Evolutionary conservation across 2,113 vertebrate species (phyloP).

Genomic region (Ptyas mucosa): DNA sequence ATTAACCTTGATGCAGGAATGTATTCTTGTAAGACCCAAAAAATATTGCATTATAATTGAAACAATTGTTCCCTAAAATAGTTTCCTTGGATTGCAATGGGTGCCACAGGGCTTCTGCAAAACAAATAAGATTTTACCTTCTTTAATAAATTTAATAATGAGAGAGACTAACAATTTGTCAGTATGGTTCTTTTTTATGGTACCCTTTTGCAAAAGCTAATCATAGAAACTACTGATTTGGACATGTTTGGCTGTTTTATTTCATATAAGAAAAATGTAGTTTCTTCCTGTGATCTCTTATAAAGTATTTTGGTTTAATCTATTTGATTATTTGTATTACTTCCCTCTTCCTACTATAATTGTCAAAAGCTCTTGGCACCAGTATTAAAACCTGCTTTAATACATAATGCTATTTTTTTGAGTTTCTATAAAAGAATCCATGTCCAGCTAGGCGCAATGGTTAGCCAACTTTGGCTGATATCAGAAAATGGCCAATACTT

Average conservation of each 20-base stretch:
- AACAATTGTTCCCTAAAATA: not conserved
- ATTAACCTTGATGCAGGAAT: slow-evolving; percentile 16
- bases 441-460: not conserved
- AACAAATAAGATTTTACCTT: not conserved
- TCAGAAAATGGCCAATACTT: not conserved
- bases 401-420: slow-evolving; percentile 10
- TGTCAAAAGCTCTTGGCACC: not conserved
- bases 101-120: not conserved
- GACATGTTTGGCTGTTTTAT: not conserved
- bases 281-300: not conserved
- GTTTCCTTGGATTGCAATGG: not conserved
- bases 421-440: not conserved
- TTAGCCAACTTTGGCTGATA: not conserved
- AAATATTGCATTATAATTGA: not conserved
- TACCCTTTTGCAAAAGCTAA: not conserved
- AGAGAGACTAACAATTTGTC: not conserved
- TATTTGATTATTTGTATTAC: not conserved
- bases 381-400: not conserved
- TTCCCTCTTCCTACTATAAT: accelerated
- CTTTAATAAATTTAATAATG: not conserved
- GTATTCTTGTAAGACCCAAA: slow-evolving; percentile 8
- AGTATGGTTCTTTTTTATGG: not conserved
- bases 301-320: not conserved
- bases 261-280: not conserved
- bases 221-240: not conserved